Conservation (phyloP, 1,140 invertebrate species). For the Melitaea cinxia region DNA sequence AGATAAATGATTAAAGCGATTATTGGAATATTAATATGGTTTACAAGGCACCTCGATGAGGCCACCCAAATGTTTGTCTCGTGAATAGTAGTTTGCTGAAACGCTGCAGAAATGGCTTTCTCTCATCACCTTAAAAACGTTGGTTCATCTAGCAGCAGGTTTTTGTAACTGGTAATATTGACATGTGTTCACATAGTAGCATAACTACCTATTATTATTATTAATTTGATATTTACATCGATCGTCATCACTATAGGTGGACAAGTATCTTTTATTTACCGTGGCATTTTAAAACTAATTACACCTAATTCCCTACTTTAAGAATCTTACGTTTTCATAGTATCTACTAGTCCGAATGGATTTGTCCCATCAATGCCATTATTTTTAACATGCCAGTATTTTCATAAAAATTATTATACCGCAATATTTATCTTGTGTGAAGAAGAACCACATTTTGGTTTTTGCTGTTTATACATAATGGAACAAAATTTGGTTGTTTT, state of each 20-base stretch:
- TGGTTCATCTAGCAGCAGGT: slow-evolving; percentile 32
- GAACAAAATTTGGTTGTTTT: slow-evolving; percentile 13
- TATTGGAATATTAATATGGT: not conserved
- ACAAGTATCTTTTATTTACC: not conserved
- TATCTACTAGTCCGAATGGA: not conserved
- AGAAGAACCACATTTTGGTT: too few species aligned
- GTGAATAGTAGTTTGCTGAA: not conserved
- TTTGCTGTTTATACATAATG: slow-evolving; percentile 2
- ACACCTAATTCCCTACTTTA: not conserved
- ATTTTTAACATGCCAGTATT: too few species aligned
- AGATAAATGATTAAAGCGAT: slow-evolving; percentile 8
- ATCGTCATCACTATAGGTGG: slow-evolving; percentile 21
- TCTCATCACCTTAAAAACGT: not conserved
- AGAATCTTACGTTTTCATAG: not conserved
- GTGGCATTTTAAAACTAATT: not conserved
- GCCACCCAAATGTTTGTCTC: not conserved
- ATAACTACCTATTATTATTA: slow-evolving; percentile 15
- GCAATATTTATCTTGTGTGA: too few species aligned
- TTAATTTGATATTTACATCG: slow-evolving; percentile 26
- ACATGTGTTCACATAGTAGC: slow-evolving; percentile 36
- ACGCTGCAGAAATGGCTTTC: not conserved
- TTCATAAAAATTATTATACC: too few species aligned
- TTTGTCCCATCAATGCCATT: too few species aligned
- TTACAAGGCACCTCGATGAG: not conserved
- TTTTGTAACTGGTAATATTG: slow-evolving; percentile 38